Evolutionary conservation across 2,797 vertebrate species (phyloP), one percentile per base, ranked within the genome.

Genomic region (Rhinella marina): DNA sequence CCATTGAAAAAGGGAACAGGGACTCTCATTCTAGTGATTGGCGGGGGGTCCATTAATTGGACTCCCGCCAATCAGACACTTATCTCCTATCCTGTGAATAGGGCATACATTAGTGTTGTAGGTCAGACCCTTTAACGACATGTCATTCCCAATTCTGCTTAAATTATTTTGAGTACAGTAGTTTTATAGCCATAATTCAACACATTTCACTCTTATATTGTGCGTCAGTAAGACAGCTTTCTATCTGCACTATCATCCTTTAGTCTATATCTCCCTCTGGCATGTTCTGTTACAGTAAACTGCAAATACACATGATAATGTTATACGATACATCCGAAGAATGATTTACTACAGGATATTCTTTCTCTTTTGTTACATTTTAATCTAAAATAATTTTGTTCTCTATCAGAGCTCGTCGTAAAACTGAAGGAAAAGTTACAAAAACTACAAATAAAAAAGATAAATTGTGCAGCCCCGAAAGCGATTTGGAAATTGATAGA

Each of bases 391-490:
- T 85, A 29, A 85, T 75, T 84, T 85, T 76, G 57, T 76, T 77
- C 57, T 77, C 54, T 25, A 61, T 50, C n/a, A 41, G 72, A 85
- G 17, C 50, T 77, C 41, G 64, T 85, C 57, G 23, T 85, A 85
- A 85, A 85, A 75, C 21, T 41, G 27, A 64, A 81, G 59, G 64
- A 64, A 81, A 81, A 81, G 59, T 84, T 73, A 73, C 52, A 59
- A 84, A 23, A 84, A 76, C 54, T 84, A 48, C 83, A 62, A n/a
- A 84, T 84, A 84, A 84, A 85, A 85, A 85, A 85, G 83, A 85
- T 61, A 76, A 76, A 85, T 85, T 85, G 61, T 17, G 57, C 41
- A 50, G 72, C n/a, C 19, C 29, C 16, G 48, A 59, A 13, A 48
- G 72, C 57, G 11, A 75, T 77, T 85, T 62, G 6, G 17, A 62